These are phyloP conservation scores for Cheirogaleus medius DNA, from an alignment of 2,113 vertebrate species.

Conservation along the genomic window DNA sequence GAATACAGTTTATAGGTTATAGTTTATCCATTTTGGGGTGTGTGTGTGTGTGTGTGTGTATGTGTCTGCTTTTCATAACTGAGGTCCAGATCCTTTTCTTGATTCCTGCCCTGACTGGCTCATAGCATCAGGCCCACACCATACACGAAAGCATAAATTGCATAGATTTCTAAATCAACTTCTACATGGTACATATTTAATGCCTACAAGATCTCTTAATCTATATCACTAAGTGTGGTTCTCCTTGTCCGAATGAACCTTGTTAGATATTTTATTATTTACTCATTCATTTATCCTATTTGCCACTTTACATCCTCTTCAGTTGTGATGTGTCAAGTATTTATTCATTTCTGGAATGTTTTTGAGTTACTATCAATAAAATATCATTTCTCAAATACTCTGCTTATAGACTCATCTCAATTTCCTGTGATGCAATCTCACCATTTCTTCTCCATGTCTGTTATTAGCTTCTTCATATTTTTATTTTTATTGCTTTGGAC, in stretches of 20 bases:
- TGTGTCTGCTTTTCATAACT: background rate
- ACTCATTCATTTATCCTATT: background rate
- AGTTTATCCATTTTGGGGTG: background rate
- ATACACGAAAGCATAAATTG: background rate
- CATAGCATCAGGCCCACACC: background rate
- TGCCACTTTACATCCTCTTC: background rate
- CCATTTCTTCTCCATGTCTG: background rate
- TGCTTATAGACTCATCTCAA: background rate
- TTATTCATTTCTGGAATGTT: background rate
- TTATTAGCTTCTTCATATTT: background rate
- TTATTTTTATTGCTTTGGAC: background rate
- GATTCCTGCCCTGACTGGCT: fast-evolving
- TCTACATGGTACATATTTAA: background rate
- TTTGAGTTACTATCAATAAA: background rate
- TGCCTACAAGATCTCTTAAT: background rate
- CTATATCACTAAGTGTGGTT: background rate
- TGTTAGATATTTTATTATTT: background rate
- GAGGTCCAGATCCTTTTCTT: background rate
- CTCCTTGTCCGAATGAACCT: background rate
- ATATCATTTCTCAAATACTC: background rate
- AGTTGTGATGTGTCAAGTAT: background rate
- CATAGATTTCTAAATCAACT: background rate
- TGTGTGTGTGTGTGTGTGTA: too few species aligned
- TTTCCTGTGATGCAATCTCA: background rate
- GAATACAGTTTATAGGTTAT: background rate